phyloP scores from a whole-genome alignment of 35 echinoderm and acorn worm species.

The Patiria miniata region DNA sequence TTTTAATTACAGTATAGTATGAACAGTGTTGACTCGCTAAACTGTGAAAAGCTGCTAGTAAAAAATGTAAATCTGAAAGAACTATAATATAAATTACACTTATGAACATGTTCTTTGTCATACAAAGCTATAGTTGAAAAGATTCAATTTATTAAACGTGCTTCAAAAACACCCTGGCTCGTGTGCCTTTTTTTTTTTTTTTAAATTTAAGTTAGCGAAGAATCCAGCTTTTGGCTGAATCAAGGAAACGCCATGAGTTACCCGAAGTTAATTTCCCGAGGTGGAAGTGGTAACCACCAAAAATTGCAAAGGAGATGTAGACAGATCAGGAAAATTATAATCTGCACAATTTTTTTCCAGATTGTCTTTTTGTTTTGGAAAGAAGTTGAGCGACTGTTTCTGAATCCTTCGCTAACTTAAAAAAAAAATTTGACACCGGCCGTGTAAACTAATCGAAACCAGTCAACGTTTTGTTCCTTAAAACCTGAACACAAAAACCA shows the following conservation, averaged over 20 bases:
- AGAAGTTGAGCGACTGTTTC: too few relatives aligned
- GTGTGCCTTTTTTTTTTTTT: not conserved
- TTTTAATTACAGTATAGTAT: constrained; percentile 4
- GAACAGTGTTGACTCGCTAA: not conserved
- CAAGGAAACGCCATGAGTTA: too few relatives aligned
- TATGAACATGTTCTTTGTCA: constrained; percentile 18
- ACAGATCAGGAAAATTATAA: too few relatives aligned
- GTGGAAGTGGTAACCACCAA: too few relatives aligned
- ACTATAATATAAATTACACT: constrained; percentile 14
- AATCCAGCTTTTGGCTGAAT: too few relatives aligned
- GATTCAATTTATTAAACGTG: constrained; percentile 21
- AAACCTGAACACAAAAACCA: constrained; percentile 12
- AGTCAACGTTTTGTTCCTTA: not conserved
- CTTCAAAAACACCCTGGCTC: constrained; percentile 17
- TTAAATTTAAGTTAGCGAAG: too few relatives aligned
- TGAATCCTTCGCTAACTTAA: not conserved
- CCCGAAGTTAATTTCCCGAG: too few relatives aligned
- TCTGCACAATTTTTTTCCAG: too few relatives aligned
- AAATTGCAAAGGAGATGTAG: too few relatives aligned
- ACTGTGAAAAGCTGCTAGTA: constrained; percentile 28
- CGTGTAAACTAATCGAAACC: not conserved
- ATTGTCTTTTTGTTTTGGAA: too few relatives aligned
- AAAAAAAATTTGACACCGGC: not conserved
- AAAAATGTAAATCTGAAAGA: constrained; percentile 20
- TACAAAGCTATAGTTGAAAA: constrained; percentile 19